A percentile compares a stretch with the other conserved stretches of the same genome.
Evolutionary conservation across 2,113 vertebrate species (phyloP).

Genomic region (Stomatorhinus ivindoensis): DNA sequence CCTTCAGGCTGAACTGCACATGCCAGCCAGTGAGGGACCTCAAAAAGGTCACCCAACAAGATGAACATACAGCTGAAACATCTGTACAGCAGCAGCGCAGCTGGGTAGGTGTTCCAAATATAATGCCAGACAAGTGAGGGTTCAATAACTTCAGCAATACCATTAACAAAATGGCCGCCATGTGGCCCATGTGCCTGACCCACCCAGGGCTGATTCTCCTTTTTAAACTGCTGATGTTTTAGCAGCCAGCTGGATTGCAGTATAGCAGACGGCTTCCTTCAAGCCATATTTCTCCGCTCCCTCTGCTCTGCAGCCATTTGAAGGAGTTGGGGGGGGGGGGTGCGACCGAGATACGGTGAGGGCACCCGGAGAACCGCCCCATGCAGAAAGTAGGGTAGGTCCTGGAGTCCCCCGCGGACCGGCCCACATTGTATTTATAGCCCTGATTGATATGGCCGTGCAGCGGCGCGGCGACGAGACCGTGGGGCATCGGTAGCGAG

Average conservation of each 20-base stretch:
- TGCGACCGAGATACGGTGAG: background rate
- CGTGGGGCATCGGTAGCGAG: slow-evolving; percentile 22
- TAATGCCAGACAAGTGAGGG: background rate
- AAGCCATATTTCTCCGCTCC: background rate
- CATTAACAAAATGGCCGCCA: background rate
- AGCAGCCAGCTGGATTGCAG: background rate
- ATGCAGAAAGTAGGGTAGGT: slow-evolving; percentile 63
- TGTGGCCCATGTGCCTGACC: background rate
- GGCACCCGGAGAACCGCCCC: slow-evolving; percentile 48
- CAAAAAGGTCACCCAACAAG: background rate
- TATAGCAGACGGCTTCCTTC: background rate
- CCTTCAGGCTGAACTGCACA: background rate
- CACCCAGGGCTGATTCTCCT: background rate
- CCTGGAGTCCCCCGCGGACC: slow-evolving; percentile 51
- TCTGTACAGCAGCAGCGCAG: background rate
- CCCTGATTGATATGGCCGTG: slow-evolving; percentile 55
- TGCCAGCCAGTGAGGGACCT: background rate
- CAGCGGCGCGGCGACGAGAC: background rate
- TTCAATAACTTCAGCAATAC: background rate
- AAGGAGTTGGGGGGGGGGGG: background rate
- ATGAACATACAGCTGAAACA: background rate
- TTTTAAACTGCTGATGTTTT: background rate
- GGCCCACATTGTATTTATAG: slow-evolving; percentile 74
- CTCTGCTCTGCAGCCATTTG: background rate
- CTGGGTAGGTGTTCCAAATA: background rate